Base-by-base conservation (phyloP, 35 echinoderm and acorn worm species). In the Heliocidaris tuberculata region DNA sequence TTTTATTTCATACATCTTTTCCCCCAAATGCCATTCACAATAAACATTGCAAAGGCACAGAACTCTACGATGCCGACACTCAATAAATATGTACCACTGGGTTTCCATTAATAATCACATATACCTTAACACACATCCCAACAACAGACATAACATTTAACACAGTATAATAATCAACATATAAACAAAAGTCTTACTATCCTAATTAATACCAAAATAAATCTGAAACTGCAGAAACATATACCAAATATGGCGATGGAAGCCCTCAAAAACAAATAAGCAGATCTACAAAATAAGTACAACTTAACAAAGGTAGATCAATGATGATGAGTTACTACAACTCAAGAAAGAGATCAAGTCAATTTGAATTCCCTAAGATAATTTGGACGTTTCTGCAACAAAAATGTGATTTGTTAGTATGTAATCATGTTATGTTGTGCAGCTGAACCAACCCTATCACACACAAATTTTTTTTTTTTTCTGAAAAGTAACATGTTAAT, bases 231-330 rank as follows among this genome's bases (percentile, higher is more conserved):
- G 24, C 47, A 48, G 87, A 89, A 89, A 78, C 65, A 78, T n/a
- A 47, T 89, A 89, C 17, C 32, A 89, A 86, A 86, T 21, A 89
- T 47, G 87, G 31, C 87, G 32, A 89, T 89, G 87, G 87, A 89
- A 89, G 87, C 87, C 87, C 87, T 89, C 87, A 89, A 47, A 86
- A 32, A 89, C 87, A 89, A 89, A 89, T 89, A 88, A 88, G 86
- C 17, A 47, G 87, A 89, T 89, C 87, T 89, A 89, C 87, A 42
- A 78, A 78, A 78, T 78, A 78, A 78, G 65, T 5, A n/a, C 27
- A 27, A 89, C 87, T 47, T 89, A 17, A 86, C 13, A 89, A 88
- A 89, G 16, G 87, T 32, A 89, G 32, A 88, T 30, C 47, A 13
- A 30, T 31, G 86, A 89, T 7, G 31, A n/a, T 87, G 29, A 87